phyloP scores from a whole-genome alignment of 2,113 vertebrate species.

The Hyaena hyaena region DNA sequence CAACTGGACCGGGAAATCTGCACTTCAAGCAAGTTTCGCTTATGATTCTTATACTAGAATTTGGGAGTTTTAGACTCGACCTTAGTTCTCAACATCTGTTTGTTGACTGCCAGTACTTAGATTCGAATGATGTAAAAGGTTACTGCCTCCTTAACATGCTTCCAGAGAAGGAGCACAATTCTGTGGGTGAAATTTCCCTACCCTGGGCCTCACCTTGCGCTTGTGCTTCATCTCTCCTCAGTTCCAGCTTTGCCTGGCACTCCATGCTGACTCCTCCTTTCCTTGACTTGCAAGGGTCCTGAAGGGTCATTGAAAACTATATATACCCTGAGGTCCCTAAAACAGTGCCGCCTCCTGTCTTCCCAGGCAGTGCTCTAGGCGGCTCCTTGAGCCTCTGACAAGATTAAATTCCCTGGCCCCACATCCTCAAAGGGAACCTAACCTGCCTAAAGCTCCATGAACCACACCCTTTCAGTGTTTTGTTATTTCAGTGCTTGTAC shows the following conservation, averaged over 20 bases:
- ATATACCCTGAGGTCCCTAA: not conserved
- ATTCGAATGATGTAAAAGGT: not conserved
- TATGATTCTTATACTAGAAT: slow-evolving; percentile 2
- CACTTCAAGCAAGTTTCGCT: not conserved
- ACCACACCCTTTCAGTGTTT: not conserved
- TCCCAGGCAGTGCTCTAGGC: not conserved
- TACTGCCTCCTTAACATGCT: not conserved
- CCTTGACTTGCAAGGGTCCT: not conserved
- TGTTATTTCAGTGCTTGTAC: not conserved
- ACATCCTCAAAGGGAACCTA: not conserved
- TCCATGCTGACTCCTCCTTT: not conserved
- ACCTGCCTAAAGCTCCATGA: not conserved
- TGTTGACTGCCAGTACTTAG: not conserved
- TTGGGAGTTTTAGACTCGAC: not conserved
- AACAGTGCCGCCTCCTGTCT: not conserved
- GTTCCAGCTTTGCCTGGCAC: not conserved
- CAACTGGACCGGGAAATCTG: not conserved
- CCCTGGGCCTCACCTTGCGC: not conserved
- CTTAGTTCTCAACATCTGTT: not conserved
- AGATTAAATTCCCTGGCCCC: not conserved
- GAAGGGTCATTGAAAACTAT: not conserved
- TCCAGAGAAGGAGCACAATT: slow-evolving; percentile 1
- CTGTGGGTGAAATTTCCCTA: not conserved
- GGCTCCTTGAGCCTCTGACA: not conserved
- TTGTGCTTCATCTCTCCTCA: not conserved